Evolutionary conservation across 2,797 vertebrate species (phyloP), one percentile per base, ranked within the genome.

Genomic region (Yasuhikotakia modesta): DNA sequence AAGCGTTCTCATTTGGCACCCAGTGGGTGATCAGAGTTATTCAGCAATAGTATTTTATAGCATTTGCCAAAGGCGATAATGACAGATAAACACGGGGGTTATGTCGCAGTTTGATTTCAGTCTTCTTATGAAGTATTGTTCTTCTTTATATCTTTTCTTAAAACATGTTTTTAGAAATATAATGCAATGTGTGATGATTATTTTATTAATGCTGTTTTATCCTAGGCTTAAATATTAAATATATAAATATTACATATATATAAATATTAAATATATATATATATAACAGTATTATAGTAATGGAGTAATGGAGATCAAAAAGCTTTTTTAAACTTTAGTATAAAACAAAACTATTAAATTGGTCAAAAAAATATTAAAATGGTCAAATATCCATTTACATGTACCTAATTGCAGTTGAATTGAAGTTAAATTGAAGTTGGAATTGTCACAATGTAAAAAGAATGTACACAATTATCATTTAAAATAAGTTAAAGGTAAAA

Each of bases 1-100:
- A 76, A 67, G 22, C 4, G 1, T n/a, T 76, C 73, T 76, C 63
- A 67, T 76, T 57, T 76, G 35, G 50, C 63, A 67, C 52, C 22
- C 63, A 67, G 52, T 57, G 22, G 63, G 63, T 76, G 35, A 67
- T 55, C 39, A 19, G 22, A 67, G 73, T 57, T 76, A 66, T 67
- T 76, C 17, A 13, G 73, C 63, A 45, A 43, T 45, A 55, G 73
- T 2, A n/a, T 67, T 66, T 68, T 21, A 76, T 76, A 68, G 55
- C 22, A 22, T 68, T 68, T 10, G 12, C 64, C 27, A 30, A 48
- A 39, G 73, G 35, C 35, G 3, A 57, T 4, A 21, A 16, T 32
- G 43, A 39, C 57, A 50, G 53, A 76, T 45, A 58, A 57, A 76
- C 12, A 66, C 63, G 24, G 35, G 7, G 14, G 12, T 27, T 58